Evolutionary conservation across 1,140 invertebrate species (phyloP).

Genomic region (Solenopsis fugax): DNA sequence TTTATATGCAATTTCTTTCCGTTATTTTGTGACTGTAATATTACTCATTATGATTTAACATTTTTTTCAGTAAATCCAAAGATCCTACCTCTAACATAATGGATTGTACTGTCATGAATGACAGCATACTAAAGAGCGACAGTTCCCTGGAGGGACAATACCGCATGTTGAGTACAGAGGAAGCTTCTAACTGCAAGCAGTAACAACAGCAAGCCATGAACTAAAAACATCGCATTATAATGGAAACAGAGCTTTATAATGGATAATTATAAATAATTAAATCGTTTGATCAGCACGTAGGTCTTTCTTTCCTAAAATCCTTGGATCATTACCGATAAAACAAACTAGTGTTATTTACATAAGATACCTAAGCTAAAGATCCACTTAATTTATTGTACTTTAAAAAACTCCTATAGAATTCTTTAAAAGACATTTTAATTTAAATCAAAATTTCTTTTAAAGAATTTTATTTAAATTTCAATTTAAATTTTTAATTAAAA

Average conservation of each 20-base stretch:
- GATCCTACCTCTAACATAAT: neutral
- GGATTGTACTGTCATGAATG: neutral
- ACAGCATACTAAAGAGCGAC: neutral
- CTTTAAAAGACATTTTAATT: too few species aligned
- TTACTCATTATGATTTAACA: neutral
- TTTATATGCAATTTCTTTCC: neutral
- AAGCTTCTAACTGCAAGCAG: neutral
- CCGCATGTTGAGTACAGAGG: neutral
- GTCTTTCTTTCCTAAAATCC: neutral
- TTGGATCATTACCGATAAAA: neutral
- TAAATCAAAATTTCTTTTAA: too few species aligned
- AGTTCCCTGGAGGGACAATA: neutral
- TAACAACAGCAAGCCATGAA: neutral
- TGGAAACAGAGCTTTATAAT: neutral
- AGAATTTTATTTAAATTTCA: too few species aligned
- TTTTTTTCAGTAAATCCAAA: neutral
- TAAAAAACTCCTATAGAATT: too few species aligned
- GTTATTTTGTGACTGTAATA: slow-evolving; percentile 3
- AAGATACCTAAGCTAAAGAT: too few species aligned
- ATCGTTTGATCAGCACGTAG: neutral
- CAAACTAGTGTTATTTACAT: neutral
- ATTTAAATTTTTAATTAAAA: too few species aligned
- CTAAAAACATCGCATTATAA: neutral
- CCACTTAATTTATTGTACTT: too few species aligned
- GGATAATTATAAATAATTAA: slow-evolving; percentile 18